Base-by-base conservation (phyloP, 2,888 invertebrate genomes). In the Orchesellides sinensis region DNA sequence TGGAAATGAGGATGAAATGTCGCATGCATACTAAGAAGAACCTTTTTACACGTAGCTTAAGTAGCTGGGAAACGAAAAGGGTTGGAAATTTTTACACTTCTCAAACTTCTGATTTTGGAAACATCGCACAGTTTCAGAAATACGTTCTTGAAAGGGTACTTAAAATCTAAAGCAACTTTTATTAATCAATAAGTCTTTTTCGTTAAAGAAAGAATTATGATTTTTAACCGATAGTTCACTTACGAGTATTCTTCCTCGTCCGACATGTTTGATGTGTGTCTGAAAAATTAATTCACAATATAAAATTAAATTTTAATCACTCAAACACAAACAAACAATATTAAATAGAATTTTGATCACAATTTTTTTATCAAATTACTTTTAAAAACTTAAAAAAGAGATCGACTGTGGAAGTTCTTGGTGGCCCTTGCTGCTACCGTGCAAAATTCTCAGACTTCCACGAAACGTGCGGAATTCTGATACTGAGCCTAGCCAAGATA, bases 191-290 rank as follows among this genome's bases (percentile, higher is more conserved):
- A 40, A 45, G 29, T 6, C 40, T 40, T 52, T 52, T 19, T 45
- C 45, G 21, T 25, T 5, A 35, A 59, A 47, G n/a, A n/a, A n/a
- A n/a, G n/a, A n/a, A n/a, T n/a, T n/a, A n/a, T 1, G 25, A 56
- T 6, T 23, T 23, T 19, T 56, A 32, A 66, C 29, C n/a, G 69
- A 68, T 69, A 21, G 21, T 70, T 32, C 5, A 45, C 85, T 82
- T 84, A 85, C 85, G 84, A 84, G 81, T 69, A 83, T 84, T 84
- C 85, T 82, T 85, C 85, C 59, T 85, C 85, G 85, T 85, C 85
- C 59, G 85, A 85, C 85, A 85, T 85, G 83, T 49, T 82, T 61
- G 59, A 27, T 52, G 45, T 49, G 74, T 68, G 56, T 54, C 84
- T 84, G 74, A 56, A 84, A 77, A 52, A 73, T 45, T 12, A 61